A percentile compares a stretch with the other conserved stretches of the same genome.
These are phyloP conservation scores for Psittacula echo DNA, from an alignment of 2,797 vertebrate genomes.

Conservation along the genomic window DNA sequence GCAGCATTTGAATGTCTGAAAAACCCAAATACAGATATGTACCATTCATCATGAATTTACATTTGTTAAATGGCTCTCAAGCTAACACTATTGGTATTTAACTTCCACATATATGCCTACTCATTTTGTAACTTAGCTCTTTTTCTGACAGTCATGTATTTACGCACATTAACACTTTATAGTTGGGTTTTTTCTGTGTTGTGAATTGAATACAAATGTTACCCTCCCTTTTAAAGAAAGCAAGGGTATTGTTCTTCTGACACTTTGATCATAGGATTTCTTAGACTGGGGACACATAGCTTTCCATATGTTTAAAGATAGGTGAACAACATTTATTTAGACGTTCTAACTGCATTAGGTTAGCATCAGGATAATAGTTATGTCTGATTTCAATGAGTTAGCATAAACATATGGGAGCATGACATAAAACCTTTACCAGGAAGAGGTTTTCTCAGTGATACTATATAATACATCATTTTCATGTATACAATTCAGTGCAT, in stretches of 20 bases:
- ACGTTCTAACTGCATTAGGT: neutral
- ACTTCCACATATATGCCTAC: neutral
- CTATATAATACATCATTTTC: neutral
- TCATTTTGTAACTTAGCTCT: neutral
- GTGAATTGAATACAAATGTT: neutral
- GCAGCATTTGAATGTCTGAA: neutral
- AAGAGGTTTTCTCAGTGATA: neutral
- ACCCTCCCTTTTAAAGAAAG: neutral
- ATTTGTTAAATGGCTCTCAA: neutral
- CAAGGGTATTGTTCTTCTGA: neutral
- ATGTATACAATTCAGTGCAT: neutral
- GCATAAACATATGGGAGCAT: neutral
- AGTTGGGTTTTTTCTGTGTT: accelerated
- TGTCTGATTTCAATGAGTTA: neutral
- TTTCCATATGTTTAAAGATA: neutral
- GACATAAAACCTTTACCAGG: neutral
- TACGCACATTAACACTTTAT: neutral
- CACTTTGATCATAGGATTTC: neutral
- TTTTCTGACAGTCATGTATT: neutral
- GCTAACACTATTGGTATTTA: neutral
- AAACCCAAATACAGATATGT: neutral
- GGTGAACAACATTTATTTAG: neutral
- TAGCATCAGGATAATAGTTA: neutral
- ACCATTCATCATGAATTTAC: neutral
- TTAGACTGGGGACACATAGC: neutral